Conservation (phyloP, 2,888 invertebrate species). For the Ditula angustiorana region DNA sequence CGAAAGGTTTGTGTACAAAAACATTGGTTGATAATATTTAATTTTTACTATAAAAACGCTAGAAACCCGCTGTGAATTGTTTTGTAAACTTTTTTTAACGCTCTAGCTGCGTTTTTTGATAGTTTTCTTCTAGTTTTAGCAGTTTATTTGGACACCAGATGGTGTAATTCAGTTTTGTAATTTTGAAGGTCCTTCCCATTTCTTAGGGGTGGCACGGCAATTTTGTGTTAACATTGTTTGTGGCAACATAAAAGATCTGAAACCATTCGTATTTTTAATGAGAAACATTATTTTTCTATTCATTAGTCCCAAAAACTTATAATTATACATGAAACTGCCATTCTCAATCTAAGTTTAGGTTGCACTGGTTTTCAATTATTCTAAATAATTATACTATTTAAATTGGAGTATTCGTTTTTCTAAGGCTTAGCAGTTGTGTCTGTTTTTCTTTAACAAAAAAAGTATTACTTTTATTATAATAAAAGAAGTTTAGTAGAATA, state of each 20-base stretch:
- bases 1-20: slow-evolving; percentile 89
- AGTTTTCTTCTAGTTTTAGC: neutral
- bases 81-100: neutral
- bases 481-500: too few species aligned
- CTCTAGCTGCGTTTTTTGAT: neutral
- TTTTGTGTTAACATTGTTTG: neutral
- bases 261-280: too few species aligned
- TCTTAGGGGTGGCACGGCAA: slow-evolving; percentile 33
- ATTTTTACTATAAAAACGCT: slow-evolving; percentile 17
- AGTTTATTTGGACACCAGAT: slow-evolving; percentile 22
- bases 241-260: slow-evolving; percentile 2
- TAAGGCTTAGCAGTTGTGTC: too few species aligned
- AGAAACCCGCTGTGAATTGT: neutral
- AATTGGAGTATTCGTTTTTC: too few species aligned
- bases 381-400: too few species aligned
- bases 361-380: too few species aligned
- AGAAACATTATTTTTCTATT: too few species aligned
- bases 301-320: too few species aligned
- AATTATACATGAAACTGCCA: too few species aligned
- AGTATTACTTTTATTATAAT: too few species aligned
- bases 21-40: slow-evolving; percentile 28
- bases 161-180: slow-evolving; percentile 7
- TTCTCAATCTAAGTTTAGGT: too few species aligned
- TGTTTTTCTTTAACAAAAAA: too few species aligned
- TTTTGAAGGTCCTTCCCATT: slow-evolving; percentile 20